Conservation (phyloP, 2,113 vertebrate species). For the Acanthochromis polyacanthus region DNA sequence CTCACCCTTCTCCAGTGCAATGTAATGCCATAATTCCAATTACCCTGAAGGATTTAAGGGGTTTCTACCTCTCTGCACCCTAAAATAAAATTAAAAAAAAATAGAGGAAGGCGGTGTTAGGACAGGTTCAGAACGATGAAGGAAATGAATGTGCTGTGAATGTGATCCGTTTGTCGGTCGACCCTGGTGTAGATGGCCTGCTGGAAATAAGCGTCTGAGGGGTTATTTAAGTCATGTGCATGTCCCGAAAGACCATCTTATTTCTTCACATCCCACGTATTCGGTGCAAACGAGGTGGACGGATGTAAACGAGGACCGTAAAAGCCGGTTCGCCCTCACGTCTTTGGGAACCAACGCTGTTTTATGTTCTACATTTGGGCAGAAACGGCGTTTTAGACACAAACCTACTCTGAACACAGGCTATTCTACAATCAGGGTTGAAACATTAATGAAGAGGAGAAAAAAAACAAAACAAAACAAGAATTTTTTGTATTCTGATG, state of each 20-base stretch:
- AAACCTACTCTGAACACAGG: conserved; percentile 35
- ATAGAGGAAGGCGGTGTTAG: conserved; percentile 24
- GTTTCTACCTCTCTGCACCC: conserved; percentile 72
- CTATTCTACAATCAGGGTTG: conserved; percentile 62
- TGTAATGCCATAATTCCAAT: conserved; percentile 68
- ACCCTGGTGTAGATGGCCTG: conserved; percentile 60
- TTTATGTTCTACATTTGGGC: too few species aligned
- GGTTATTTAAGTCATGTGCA: conserved; percentile 25
- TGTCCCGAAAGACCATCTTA: background rate
- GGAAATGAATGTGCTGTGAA: conserved; percentile 62
- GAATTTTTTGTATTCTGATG: conserved; percentile 77
- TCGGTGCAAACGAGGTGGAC: background rate
- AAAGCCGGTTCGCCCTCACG: background rate
- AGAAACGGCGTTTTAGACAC: background rate
- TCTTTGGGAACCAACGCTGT: too few species aligned
- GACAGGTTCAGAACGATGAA: conserved; percentile 37
- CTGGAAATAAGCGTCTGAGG: background rate
- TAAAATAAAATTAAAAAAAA: conserved; percentile 31
- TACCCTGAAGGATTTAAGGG: conserved; percentile 60
- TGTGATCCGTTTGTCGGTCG: conserved; percentile 42
- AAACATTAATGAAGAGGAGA: conserved; percentile 37
- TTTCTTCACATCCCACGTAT: conserved; percentile 9
- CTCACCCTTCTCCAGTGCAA: conserved; percentile 60
- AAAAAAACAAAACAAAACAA: too few species aligned
- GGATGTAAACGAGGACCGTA: background rate